A percentile compares a stretch with the other conserved stretches of the same genome.
Evolutionary conservation across 30 jellyfish, hydroid and myxozoan species (phyloP).

Genomic region (Mastigias papua): DNA sequence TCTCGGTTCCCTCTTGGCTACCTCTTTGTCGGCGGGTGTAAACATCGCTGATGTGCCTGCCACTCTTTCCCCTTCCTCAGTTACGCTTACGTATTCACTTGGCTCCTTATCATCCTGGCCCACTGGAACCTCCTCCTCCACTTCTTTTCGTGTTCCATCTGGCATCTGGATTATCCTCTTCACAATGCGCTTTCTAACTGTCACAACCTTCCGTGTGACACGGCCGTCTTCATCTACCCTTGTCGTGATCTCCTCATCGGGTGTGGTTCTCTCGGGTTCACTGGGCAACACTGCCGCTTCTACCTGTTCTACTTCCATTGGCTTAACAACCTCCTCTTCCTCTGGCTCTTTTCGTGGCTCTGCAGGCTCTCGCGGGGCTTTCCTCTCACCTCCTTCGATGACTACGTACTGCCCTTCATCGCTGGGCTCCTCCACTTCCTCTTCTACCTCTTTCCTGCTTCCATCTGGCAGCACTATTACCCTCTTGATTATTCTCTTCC

Average conservation of each 20-base stretch:
- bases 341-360: constrained; percentile 24
- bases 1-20: constrained; percentile 26
- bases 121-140: constrained; percentile 81
- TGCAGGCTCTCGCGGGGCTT: constrained; percentile 16
- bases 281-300: constrained; percentile 26
- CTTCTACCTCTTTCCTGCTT: constrained; percentile 64
- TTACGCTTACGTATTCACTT: background rate
- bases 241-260: constrained; percentile 21
- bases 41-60: constrained; percentile 59
- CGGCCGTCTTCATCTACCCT: constrained; percentile 45
- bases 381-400: background rate
- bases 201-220: constrained; percentile 58
- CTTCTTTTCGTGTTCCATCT: constrained; percentile 83
- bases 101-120: constrained; percentile 20
- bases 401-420: constrained; percentile 5
- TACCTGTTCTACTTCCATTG: constrained; percentile 41
- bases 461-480: constrained; percentile 75
- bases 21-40: constrained; percentile 40
- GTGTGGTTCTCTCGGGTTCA: constrained; percentile 44
- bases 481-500: constrained; percentile 67
- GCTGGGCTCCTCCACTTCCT: constrained; percentile 37
- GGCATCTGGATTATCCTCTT: constrained; percentile 84
- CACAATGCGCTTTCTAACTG: constrained; percentile 78
- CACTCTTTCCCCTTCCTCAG: constrained; percentile 7
- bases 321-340: constrained; percentile 15